Percentiles rank a stretch among this genome's conserved stretches.
These are phyloP conservation scores for Lochmaea capreae DNA, from an alignment of 2,888 invertebrate genomes.

Conservation along the genomic window DNA sequence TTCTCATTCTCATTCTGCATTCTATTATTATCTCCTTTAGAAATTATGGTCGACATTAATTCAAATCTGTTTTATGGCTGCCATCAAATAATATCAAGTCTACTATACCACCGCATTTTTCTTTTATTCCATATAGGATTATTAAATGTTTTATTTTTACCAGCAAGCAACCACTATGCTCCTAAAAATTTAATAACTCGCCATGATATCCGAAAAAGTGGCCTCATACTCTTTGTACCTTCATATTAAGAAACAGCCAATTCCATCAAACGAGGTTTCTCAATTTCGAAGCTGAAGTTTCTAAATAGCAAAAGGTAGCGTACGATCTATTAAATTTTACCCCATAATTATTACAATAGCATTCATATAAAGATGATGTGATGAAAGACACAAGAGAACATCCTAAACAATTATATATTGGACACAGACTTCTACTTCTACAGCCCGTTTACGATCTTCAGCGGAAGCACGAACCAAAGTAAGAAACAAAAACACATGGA, in stretches of 20 bases:
- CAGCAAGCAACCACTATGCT: conserved; percentile 5
- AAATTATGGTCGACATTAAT: neutral
- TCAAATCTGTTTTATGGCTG: conserved; percentile 2
- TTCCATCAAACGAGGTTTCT: conserved; percentile 3
- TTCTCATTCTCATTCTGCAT: too few relatives aligned
- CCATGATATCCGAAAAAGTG: conserved; percentile 10
- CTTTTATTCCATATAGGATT: conserved; percentile 1
- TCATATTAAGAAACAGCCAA: conserved; percentile 25
- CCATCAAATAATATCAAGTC: neutral
- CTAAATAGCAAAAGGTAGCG: neutral
- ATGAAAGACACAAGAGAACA: too few relatives aligned
- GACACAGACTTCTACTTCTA: too few relatives aligned
- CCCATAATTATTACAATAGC: neutral
- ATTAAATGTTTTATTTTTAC: conserved; percentile 6
- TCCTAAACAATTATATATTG: too few relatives aligned
- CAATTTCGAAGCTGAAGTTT: neutral
- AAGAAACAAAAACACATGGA: too few relatives aligned
- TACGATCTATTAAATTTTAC: neutral
- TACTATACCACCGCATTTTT: neutral
- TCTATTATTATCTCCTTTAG: too few relatives aligned
- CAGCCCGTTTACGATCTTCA: too few relatives aligned
- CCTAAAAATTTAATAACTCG: conserved; percentile 26
- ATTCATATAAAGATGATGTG: too few relatives aligned
- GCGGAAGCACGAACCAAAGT: too few relatives aligned
- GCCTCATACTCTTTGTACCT: conserved; percentile 17